Conservation (phyloP, 2,888 invertebrate genomes). For the Cerceris ruficornis region DNA sequence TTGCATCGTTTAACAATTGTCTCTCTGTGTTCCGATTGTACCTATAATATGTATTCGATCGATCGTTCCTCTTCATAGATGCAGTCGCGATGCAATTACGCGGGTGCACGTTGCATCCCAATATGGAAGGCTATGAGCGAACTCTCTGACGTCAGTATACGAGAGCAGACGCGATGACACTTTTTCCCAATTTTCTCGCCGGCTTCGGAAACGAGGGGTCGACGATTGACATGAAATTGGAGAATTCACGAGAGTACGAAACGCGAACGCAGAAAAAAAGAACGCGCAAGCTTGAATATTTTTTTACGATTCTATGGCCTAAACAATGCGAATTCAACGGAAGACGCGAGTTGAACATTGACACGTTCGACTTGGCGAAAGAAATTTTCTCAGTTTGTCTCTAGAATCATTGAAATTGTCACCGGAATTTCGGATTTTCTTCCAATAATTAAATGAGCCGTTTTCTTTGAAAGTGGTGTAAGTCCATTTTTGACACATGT, state of each 20-base stretch:
- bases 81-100: constrained; percentile 36
- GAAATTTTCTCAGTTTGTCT: neutral
- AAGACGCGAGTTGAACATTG: constrained; percentile 26
- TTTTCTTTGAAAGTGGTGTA: too few species aligned
- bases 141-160: constrained; percentile 54
- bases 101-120: constrained; percentile 39
- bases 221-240: neutral
- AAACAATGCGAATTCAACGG: constrained; percentile 22
- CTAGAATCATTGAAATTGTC: too few species aligned
- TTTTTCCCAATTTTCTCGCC: constrained; percentile 25
- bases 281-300: constrained; percentile 41
- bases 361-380: constrained; percentile 12
- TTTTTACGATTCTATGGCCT: constrained; percentile 44
- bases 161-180: constrained; percentile 37
- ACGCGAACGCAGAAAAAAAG: constrained; percentile 3
- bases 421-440: too few species aligned
- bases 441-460: too few species aligned
- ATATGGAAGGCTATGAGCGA: constrained; percentile 27
- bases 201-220: neutral
- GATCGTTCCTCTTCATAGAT: constrained; percentile 62
- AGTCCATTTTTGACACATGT: too few species aligned
- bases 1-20: constrained; percentile 64
- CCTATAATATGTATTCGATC: constrained; percentile 55
- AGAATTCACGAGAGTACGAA: neutral
- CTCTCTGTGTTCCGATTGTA: constrained; percentile 67